phyloP scores from a whole-genome alignment of 2,113 vertebrate genomes.

The Balaeniceps rex region DNA sequence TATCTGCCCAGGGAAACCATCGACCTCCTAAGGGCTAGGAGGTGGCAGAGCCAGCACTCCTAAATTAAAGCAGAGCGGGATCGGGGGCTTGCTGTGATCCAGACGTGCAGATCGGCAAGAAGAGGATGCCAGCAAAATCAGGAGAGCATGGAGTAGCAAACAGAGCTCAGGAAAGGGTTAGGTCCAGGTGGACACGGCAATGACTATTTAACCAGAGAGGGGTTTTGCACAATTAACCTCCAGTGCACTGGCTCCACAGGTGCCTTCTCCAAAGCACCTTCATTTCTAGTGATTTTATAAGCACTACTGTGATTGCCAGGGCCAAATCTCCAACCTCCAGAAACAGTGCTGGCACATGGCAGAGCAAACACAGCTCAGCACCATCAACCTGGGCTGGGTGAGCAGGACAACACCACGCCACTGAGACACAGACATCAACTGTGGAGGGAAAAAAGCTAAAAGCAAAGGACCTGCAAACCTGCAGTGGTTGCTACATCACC shows the following conservation, averaged over 20 bases:
- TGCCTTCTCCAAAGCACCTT: not conserved
- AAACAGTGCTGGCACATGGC: rapidly evolving
- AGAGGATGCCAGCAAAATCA: not conserved
- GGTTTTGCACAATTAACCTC: not conserved
- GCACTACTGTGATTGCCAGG: not conserved
- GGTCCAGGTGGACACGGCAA: not conserved
- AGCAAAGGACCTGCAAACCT: not conserved
- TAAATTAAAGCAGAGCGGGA: not conserved
- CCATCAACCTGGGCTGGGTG: not conserved
- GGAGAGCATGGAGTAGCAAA: not conserved
- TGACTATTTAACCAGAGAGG: not conserved
- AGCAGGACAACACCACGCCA: not conserved
- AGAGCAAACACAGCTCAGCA: not conserved
- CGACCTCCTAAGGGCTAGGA: not conserved
- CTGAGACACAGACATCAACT: rapidly evolving
- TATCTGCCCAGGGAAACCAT: not conserved
- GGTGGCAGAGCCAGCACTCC: not conserved
- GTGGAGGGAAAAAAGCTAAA: not conserved
- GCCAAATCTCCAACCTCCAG: not conserved
- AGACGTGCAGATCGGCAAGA: not conserved
- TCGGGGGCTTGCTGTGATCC: not conserved
- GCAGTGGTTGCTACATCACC: not conserved
- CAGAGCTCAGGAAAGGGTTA: not conserved
- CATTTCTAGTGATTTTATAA: not conserved
- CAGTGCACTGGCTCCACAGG: not conserved